Evolutionary conservation across 2,888 invertebrate genomes (phyloP).

Genomic region (Heliconius sara): DNA sequence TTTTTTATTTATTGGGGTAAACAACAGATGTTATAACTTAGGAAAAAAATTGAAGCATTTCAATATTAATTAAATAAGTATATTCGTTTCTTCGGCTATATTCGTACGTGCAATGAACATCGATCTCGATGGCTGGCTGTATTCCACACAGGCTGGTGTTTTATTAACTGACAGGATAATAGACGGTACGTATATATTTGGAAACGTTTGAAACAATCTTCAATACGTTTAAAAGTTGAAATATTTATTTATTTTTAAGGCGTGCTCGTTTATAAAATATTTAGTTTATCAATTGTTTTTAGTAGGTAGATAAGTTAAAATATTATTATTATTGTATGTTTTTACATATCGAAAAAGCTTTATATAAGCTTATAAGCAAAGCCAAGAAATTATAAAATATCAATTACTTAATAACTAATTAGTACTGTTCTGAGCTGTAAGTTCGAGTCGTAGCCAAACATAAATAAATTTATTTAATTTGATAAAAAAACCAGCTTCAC

Average conservation of each 20-base stretch:
- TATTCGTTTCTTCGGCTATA: neutral
- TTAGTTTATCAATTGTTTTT: neutral
- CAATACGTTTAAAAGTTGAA: neutral
- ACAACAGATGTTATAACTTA: no score
- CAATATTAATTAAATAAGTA: neutral
- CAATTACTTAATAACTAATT: no score
- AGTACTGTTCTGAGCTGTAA: neutral
- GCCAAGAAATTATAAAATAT: no score
- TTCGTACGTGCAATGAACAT: neutral
- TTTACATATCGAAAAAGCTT: no score
- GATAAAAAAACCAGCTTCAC: no score
- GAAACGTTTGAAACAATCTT: conserved; percentile 4
- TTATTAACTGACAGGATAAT: conserved; percentile 18
- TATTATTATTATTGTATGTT: no score
- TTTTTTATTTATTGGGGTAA: no score
- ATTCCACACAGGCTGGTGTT: neutral
- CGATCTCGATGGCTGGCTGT: neutral
- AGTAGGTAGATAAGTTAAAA: no score
- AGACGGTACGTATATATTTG: neutral
- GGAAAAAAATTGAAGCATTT: no score
- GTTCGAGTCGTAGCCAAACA: neutral
- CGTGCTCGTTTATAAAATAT: neutral
- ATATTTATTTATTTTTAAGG: neutral
- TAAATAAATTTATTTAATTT: no score
- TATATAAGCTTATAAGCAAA: no score